Evolutionary conservation across 1,140 invertebrate genomes (phyloP).

Genomic region (Penaeus vannamei): DNA sequence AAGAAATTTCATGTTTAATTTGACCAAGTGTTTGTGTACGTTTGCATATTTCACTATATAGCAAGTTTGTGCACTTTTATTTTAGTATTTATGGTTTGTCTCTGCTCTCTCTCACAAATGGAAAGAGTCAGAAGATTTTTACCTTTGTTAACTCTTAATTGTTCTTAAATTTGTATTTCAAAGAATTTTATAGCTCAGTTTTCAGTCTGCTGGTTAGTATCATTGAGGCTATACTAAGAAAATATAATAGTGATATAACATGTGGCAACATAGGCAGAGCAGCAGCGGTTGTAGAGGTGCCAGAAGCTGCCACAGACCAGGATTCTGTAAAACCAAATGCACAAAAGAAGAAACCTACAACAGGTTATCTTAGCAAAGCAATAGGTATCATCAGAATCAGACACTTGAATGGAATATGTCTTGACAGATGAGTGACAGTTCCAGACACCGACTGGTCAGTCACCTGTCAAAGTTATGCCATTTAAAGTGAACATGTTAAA

Average conservation of each 20-base stretch:
- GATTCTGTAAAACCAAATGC: conserved; percentile 58
- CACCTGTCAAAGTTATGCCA: conserved; percentile 45
- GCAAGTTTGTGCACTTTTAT: conserved; percentile 56
- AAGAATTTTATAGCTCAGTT: no score
- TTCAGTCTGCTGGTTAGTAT: neutral
- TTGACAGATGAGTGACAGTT: conserved; percentile 53
- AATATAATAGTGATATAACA: neutral
- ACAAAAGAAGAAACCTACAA: conserved; percentile 5
- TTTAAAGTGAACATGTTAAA: conserved; percentile 21
- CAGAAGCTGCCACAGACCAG: conserved; percentile 54
- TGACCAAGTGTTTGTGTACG: conserved; percentile 43
- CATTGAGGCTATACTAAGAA: conserved; percentile 39
- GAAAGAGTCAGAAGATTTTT: conserved; percentile 56
- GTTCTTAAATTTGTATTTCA: neutral
- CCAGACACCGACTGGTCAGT: conserved; percentile 56
- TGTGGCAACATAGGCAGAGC: conserved; percentile 34
- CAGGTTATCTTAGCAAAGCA: conserved; percentile 3
- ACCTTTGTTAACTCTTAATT: neutral
- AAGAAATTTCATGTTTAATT: conserved; percentile 38
- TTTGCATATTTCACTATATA: conserved; percentile 61
- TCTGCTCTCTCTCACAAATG: conserved; percentile 50
- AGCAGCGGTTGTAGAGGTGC: conserved; percentile 51
- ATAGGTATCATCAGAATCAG: conserved; percentile 16
- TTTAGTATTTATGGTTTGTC: conserved; percentile 40
- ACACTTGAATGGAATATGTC: conserved; percentile 31